Base-by-base conservation (phyloP, 2,888 invertebrate species). In the Papilio protenor region DNA sequence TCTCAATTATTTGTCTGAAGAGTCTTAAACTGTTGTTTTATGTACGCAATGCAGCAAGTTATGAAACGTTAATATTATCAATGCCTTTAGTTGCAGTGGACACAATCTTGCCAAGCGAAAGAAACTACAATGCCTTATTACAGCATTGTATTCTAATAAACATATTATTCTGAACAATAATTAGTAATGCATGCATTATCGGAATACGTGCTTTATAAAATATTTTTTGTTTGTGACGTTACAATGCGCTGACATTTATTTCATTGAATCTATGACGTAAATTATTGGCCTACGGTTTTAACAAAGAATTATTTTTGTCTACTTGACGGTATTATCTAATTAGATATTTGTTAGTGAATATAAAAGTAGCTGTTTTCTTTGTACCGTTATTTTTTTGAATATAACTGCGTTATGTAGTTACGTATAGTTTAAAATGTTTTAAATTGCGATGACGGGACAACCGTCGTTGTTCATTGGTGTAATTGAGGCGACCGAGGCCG, bases 381-480 rank as follows among this genome's bases (percentile, higher is more conserved):
- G 64, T 40, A 45, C 40, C 40, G 66, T 45, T 69, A 69, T 66
- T 66, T 8, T 40, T 40, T 66, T 66, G 66, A 66, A 69, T 69
- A 14, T 69, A 45, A 69, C 45, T 4, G 66, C 12, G 45, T 69
- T 69, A 40, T 69, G 66, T 69, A 69, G 40, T 21, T 69, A 45
- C 55, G 52, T 72, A 27, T 55, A 61, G 47, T 84, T 87, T 87
- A 86, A 88, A 90, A 91, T 89, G 88, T 87, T 89, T 90, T 90
- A 90, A 92, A 91, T 92, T 92, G 90, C 90, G 89, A 91, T 91
- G 92, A 91, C 87, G 90, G 87, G 89, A 87, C 85, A 61, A 61
- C 86, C 84, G 83, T 79, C 84, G 87, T 87, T 85, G 85, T 86
- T 90, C 87, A 91, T 93, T 92, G 91, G 89, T 85, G 86, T 90